Base-by-base conservation (phyloP, 2,888 invertebrate genomes). In the Ceratothoa steindachneri region DNA sequence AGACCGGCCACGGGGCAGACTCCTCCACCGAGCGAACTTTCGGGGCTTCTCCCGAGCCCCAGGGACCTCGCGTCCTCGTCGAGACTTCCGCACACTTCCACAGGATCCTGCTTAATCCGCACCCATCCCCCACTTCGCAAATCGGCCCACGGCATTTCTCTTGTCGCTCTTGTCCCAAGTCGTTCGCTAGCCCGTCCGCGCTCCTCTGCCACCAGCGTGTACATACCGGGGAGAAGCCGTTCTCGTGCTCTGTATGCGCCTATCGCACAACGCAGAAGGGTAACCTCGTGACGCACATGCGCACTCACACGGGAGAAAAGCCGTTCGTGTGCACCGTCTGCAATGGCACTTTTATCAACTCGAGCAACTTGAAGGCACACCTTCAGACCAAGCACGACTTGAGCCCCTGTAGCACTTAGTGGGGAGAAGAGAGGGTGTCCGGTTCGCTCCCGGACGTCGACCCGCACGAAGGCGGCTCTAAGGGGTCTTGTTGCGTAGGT, bases 271-370 rank as follows among this genome's bases (percentile, higher is more conserved):
- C 74, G 7, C 71, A 71, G 52, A 77, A 71, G 68, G 68, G 71
- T 24, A 71, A 71, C n/a, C 65, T 77, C 29, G 73, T 60, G 30
- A 67, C 73, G 41, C 77, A 77, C 73, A 77, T 73, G 77, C 67
- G 77, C 19, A 77, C 73, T n/a, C 77, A 77, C 66, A 77, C 77
- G 0, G 77, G 77, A 28, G 77, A 77, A 71, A 77, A 77, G 69
- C 77, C 77, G 24, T 77, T 68, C 53, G 73, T 71, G 30, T 77
- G 77, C 52, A 71, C 71, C n/a, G 24, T 73, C 51, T 77, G 77
- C 29, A 60, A 60, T 24, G 60, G 60, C 1, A 22, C 60, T 24
- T 60, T 60, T 24, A 60, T 60, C 24, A 60, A 60, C 3, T 60
- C 60, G 2, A 60, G 60, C 60, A 60, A 60, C 24, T 60, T 60